Evolutionary conservation across 2,797 vertebrate species (phyloP).

Genomic region (Protonibea diacanthus): DNA sequence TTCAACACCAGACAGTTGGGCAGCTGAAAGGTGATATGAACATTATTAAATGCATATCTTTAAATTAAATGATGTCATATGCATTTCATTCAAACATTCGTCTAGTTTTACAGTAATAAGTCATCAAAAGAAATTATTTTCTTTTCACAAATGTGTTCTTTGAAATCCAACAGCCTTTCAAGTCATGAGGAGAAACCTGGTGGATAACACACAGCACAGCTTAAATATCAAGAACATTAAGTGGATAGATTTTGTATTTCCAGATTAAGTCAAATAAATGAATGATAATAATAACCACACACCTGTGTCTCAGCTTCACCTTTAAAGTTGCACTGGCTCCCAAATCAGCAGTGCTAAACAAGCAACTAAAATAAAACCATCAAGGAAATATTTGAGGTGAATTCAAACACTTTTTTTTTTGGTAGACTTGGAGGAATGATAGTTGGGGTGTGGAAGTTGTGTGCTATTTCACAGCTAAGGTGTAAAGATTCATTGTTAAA

Average conservation of each 20-base stretch:
- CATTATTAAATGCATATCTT: not conserved
- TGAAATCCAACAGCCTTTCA: no score
- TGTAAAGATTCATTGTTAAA: conserved; percentile 34
- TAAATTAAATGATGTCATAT: not conserved
- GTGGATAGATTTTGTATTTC: no score
- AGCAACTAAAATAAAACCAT: no score
- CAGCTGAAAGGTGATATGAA: not conserved
- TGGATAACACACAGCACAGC: no score
- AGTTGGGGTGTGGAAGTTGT: conserved; percentile 8
- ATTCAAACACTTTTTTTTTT: not conserved
- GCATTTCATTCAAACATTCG: no score
- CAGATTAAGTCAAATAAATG: no score
- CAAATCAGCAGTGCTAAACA: not conserved
- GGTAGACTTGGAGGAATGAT: not conserved
- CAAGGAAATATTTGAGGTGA: not conserved
- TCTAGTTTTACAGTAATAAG: not conserved
- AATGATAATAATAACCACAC: no score
- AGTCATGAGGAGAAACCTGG: no score
- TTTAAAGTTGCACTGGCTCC: not conserved
- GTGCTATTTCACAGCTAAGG: conserved; percentile 48
- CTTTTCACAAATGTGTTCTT: no score
- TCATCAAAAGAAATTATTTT: not conserved
- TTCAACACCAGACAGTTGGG: conserved; percentile 5
- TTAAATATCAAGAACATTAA: no score
- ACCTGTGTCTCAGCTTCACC: not conserved